These are phyloP conservation scores for Sinocyclocheilus grahami DNA, from an alignment of 2,113 vertebrate genomes.

Conservation along the genomic window DNA sequence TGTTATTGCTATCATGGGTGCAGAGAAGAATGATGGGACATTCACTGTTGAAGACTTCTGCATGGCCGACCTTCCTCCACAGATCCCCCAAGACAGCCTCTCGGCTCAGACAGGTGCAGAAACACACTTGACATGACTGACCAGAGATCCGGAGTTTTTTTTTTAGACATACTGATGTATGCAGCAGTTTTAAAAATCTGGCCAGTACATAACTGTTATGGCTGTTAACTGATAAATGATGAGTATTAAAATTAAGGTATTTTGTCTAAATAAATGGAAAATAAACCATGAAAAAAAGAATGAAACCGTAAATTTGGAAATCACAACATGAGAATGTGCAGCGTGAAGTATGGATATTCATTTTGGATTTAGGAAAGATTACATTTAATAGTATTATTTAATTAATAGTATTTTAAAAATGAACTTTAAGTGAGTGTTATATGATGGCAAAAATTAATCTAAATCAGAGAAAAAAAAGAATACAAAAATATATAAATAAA, in stretches of 20 bases:
- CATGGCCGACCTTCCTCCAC: constrained; percentile 77
- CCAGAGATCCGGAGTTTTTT: background rate
- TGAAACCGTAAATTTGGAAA: too few relatives aligned
- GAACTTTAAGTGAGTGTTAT: too few relatives aligned
- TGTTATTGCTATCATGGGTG: constrained; percentile 85
- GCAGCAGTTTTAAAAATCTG: background rate
- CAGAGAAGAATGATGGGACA: constrained; percentile 80
- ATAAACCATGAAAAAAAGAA: too few relatives aligned
- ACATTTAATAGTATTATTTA: too few relatives aligned
- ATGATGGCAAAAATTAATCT: too few relatives aligned
- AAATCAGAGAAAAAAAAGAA: too few relatives aligned
- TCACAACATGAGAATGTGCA: too few relatives aligned
- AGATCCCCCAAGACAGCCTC: constrained; percentile 67
- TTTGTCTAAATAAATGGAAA: background rate
- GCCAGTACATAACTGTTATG: background rate
- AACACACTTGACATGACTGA: background rate
- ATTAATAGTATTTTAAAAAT: too few relatives aligned
- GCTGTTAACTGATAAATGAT: background rate
- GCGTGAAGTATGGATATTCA: too few relatives aligned
- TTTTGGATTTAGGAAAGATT: too few relatives aligned
- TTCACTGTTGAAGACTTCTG: constrained; percentile 93
- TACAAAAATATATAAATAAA: too few relatives aligned
- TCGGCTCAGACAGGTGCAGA: constrained; percentile 79
- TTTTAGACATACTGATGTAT: background rate
- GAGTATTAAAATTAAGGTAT: too few relatives aligned